A percentile compares a stretch with the other conserved stretches of the same genome.
Evolutionary conservation across 2,113 vertebrate species (phyloP).

Genomic region (Oenanthe oenanthe): DNA sequence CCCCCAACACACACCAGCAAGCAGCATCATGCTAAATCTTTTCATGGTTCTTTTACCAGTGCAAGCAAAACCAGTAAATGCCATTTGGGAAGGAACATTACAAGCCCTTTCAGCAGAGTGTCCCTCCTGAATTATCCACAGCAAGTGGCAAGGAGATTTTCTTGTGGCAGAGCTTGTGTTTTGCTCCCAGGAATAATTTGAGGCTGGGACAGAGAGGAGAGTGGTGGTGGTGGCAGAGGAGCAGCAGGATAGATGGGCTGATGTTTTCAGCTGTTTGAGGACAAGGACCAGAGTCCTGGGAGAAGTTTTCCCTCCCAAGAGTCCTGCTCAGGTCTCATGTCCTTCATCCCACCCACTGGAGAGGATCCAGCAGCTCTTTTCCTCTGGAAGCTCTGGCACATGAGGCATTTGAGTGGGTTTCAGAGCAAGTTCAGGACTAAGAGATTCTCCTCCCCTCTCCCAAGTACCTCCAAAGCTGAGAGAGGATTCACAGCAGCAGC

Average conservation of each 20-base stretch:
- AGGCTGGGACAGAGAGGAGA: background rate
- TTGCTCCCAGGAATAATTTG: background rate
- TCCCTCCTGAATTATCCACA: background rate
- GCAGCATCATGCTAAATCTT: background rate
- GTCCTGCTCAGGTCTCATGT: background rate
- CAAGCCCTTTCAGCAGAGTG: background rate
- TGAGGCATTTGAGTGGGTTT: fast-evolving
- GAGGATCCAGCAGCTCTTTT: background rate
- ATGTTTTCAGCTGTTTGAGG: background rate
- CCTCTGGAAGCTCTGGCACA: background rate
- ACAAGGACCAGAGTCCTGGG: background rate
- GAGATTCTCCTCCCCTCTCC: background rate
- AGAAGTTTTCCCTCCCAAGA: background rate
- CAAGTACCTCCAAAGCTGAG: background rate
- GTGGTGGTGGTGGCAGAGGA: fast-evolving
- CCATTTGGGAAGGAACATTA: background rate
- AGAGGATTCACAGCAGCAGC: background rate
- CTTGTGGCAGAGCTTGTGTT: background rate
- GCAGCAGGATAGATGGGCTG: background rate
- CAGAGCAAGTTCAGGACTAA: background rate
- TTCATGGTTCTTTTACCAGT: background rate
- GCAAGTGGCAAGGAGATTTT: background rate
- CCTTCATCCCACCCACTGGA: background rate
- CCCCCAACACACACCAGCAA: background rate
- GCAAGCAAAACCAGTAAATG: background rate